Evolutionary conservation across 2,113 vertebrate species (phyloP).

Genomic region (Apteryx mantelli): DNA sequence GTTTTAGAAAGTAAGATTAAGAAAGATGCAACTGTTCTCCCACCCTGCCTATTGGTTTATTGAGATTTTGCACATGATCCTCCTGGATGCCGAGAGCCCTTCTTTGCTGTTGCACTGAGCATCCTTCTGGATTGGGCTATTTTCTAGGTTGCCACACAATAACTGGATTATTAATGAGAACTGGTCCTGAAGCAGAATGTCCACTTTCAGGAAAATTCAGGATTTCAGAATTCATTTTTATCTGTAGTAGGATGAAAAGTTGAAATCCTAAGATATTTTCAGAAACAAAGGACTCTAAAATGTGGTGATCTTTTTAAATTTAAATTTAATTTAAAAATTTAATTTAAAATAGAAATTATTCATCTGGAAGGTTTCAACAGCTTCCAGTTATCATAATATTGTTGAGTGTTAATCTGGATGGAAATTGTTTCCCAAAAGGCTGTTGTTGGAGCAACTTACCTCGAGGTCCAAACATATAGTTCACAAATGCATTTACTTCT

Average conservation of each 20-base stretch:
- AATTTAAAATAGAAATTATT: neutral
- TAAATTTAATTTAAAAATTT: neutral
- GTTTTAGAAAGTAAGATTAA: neutral
- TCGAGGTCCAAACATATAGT: constrained; percentile 85
- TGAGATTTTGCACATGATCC: neutral
- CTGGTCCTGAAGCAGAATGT: neutral
- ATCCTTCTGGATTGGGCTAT: neutral
- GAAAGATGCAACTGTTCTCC: neutral
- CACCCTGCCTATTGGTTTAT: neutral
- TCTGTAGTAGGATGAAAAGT: fast-evolving
- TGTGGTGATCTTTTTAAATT: neutral
- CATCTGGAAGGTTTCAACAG: neutral
- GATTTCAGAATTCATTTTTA: neutral
- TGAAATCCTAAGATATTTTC: neutral
- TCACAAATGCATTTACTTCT: constrained; percentile 81
- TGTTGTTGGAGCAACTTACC: constrained; percentile 68
- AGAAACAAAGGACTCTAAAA: neutral
- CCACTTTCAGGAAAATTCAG: neutral
- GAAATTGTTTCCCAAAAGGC: neutral
- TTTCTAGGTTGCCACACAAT: neutral
- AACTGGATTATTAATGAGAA: neutral
- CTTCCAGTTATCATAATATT: neutral
- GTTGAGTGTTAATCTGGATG: neutral
- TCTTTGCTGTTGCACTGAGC: neutral
- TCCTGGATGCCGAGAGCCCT: neutral